Conservation (phyloP, 2,113 vertebrate species). For the Rhea americana region DNA sequence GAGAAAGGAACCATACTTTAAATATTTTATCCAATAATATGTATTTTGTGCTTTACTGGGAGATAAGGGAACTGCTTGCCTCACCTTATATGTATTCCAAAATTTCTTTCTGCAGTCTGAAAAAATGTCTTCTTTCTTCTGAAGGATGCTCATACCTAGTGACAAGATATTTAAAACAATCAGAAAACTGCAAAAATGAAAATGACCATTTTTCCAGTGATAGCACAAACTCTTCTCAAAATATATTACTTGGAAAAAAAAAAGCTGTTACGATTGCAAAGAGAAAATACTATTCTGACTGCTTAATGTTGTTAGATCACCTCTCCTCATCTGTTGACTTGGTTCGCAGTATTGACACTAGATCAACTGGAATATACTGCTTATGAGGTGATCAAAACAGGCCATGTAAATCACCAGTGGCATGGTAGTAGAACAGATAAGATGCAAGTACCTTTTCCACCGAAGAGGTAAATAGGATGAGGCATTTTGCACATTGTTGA, state of each 20-base stretch:
- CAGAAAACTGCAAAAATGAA: not conserved
- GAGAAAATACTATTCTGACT: not conserved
- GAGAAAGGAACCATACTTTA: not conserved
- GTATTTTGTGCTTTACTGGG: not conserved
- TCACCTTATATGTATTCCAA: constrained; percentile 90
- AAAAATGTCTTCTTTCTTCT: constrained; percentile 86
- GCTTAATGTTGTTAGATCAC: accelerated
- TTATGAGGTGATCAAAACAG: not conserved
- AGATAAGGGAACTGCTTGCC: not conserved
- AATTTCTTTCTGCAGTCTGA: constrained; percentile 89
- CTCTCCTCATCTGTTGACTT: not conserved
- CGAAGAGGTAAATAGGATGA: not conserved
- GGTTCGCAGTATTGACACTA: not conserved
- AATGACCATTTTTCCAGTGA: not conserved
- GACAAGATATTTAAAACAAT: constrained; percentile 48
- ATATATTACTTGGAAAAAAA: not conserved
- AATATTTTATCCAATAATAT: not conserved
- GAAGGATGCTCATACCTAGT: constrained; percentile 87
- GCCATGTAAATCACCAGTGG: not conserved
- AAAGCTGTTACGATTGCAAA: not conserved
- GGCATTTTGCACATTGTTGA: not conserved
- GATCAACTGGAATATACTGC: not conserved
- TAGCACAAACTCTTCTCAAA: not conserved
- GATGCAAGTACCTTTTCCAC: not conserved
- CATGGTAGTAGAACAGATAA: not conserved